A percentile compares a stretch with the other conserved stretches of the same genome.
These are phyloP conservation scores for Gobionotothen gibberifrons DNA, from an alignment of 2,797 vertebrate genomes.

Conservation along the genomic window DNA sequence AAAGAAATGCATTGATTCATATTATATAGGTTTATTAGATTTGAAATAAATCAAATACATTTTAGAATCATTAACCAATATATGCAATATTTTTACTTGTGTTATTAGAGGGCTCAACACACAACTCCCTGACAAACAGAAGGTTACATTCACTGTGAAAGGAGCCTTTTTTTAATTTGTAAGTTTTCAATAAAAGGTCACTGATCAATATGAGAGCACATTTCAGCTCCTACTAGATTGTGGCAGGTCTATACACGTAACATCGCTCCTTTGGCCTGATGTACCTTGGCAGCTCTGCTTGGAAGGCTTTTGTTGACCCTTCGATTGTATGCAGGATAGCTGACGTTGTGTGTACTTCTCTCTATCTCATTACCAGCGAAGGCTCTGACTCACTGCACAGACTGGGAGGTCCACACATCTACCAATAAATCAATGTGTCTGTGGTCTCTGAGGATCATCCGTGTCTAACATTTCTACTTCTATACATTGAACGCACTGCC, in stretches of 20 bases:
- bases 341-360: background rate
- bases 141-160: background rate
- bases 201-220: conserved; percentile 7
- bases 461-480: background rate
- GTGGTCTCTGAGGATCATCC: conserved; percentile 3
- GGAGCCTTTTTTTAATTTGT: background rate
- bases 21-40: background rate
- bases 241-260: background rate
- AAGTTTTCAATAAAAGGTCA: conserved; percentile 1
- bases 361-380: background rate
- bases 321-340: background rate
- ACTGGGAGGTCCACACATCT: background rate
- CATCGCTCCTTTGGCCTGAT: background rate
- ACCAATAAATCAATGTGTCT: background rate
- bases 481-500: background rate
- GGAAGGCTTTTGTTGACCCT: conserved; percentile 5
- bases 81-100: background rate
- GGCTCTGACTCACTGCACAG: background rate
- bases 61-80: background rate
- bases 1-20: background rate
- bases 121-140: background rate
- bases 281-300: background rate
- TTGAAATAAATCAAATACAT: background rate
- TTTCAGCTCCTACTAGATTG: background rate
- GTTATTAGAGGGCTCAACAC: background rate